Evolutionary conservation across 2,888 invertebrate genomes (phyloP).

Genomic region (Drosophila helvetica): DNA sequence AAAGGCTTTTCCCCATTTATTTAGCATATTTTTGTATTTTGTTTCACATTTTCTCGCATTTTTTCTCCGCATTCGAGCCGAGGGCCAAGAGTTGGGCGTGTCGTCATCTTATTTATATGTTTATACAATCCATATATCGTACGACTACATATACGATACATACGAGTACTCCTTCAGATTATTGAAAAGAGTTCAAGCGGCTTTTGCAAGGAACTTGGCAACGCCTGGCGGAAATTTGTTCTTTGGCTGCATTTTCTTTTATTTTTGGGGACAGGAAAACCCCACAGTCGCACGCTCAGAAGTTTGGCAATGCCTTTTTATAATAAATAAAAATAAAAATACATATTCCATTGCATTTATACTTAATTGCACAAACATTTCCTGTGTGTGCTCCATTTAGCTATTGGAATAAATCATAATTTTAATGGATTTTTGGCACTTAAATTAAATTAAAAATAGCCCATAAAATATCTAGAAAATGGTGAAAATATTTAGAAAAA

Average conservation of each 20-base stretch:
- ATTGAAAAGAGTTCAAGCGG: conserved; percentile 75
- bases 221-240: conserved; percentile 66
- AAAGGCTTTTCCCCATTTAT: conserved; percentile 64
- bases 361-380: neutral
- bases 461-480: neutral
- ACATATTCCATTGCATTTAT: conserved; percentile 7
- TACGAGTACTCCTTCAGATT: conserved; percentile 56
- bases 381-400: neutral
- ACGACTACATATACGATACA: neutral
- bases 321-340: conserved; percentile 39
- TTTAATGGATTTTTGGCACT: neutral
- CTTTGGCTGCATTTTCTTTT: conserved; percentile 48
- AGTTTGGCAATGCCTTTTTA: conserved; percentile 35
- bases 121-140: conserved; percentile 40
- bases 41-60: conserved; percentile 41
- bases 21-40: conserved; percentile 60
- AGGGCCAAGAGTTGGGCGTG: conserved; percentile 55
- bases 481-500: neutral
- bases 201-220: conserved; percentile 62
- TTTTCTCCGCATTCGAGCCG: conserved; percentile 30
- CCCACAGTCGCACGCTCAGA: conserved; percentile 21
- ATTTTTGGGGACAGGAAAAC: conserved; percentile 51
- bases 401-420: neutral
- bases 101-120: conserved; percentile 67
- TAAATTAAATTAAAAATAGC: neutral